phyloP scores from a whole-genome alignment of 1,140 invertebrate species.

The Atta colombica region DNA sequence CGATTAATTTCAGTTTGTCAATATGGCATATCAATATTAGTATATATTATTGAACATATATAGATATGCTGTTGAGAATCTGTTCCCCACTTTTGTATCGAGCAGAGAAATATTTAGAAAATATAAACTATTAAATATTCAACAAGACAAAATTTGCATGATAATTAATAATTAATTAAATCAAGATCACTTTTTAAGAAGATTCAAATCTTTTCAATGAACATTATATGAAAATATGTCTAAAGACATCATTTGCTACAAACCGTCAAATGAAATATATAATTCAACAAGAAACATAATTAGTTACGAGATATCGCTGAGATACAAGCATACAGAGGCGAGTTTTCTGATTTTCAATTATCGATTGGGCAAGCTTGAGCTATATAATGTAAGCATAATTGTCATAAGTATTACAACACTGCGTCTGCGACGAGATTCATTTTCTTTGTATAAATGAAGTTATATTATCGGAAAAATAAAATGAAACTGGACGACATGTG shows the following conservation, averaged over 20 bases:
- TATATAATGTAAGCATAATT: slow-evolving; percentile 32
- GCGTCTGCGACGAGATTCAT: slow-evolving; percentile 3
- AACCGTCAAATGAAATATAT: not conserved
- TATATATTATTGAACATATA: slow-evolving; percentile 4
- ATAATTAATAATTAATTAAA: slow-evolving; percentile 18
- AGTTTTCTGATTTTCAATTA: slow-evolving; percentile 1
- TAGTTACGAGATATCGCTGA: not conserved
- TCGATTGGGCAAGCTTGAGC: not conserved
- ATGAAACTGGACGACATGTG: slow-evolving; percentile 25
- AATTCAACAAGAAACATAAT: slow-evolving; percentile 18
- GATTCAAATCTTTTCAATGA: not conserved
- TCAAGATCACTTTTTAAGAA: slow-evolving; percentile 11
- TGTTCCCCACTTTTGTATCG: slow-evolving; percentile 4
- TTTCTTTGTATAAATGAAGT: slow-evolving; percentile 23
- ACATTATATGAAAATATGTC: slow-evolving; percentile 10
- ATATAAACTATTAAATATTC: not conserved
- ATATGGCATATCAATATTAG: not conserved
- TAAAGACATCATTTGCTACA: not conserved
- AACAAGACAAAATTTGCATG: not conserved
- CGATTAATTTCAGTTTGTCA: not conserved
- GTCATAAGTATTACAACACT: not conserved
- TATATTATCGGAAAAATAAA: slow-evolving; percentile 26
- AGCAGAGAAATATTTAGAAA: slow-evolving; percentile 17
- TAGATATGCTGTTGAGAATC: not conserved
- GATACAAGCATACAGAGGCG: not conserved